Conservation (phyloP, 2,113 vertebrate genomes). For the Aphelocoma coerulescens region DNA sequence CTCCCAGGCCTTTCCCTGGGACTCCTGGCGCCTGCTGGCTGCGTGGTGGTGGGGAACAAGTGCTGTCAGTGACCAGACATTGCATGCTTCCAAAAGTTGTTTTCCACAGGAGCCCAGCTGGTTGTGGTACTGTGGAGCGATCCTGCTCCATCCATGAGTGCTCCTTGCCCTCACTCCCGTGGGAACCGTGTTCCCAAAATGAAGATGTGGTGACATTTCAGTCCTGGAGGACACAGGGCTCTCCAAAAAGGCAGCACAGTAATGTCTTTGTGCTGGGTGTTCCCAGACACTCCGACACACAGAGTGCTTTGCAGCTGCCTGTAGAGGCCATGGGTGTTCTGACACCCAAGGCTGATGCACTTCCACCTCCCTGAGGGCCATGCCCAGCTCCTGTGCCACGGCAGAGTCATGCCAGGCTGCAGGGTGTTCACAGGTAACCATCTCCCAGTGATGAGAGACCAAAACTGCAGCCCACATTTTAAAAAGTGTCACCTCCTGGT, state of each 20-base stretch:
- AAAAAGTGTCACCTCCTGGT: neutral
- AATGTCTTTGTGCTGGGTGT: neutral
- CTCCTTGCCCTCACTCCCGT: neutral
- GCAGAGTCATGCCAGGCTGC: neutral
- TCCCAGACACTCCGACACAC: neutral
- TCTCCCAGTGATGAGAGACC: neutral
- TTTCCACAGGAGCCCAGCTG: neutral
- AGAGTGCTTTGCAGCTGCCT: neutral
- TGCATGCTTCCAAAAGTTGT: neutral
- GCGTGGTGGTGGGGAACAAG: neutral
- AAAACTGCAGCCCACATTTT: neutral
- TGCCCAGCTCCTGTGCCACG: neutral
- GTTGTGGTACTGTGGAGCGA: neutral
- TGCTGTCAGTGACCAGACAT: neutral
- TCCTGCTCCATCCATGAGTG: neutral
- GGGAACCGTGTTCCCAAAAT: neutral
- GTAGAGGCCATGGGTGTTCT: neutral
- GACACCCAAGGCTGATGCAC: neutral
- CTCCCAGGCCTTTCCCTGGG: neutral
- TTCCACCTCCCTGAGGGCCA: neutral
- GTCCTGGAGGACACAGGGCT: neutral
- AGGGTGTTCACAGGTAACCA: neutral
- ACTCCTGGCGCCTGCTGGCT: neutral
- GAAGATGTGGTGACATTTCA: neutral
- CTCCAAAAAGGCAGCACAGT: neutral